Base-by-base conservation (phyloP, 2,113 vertebrate species). In the Nerophis ophidion region DNA sequence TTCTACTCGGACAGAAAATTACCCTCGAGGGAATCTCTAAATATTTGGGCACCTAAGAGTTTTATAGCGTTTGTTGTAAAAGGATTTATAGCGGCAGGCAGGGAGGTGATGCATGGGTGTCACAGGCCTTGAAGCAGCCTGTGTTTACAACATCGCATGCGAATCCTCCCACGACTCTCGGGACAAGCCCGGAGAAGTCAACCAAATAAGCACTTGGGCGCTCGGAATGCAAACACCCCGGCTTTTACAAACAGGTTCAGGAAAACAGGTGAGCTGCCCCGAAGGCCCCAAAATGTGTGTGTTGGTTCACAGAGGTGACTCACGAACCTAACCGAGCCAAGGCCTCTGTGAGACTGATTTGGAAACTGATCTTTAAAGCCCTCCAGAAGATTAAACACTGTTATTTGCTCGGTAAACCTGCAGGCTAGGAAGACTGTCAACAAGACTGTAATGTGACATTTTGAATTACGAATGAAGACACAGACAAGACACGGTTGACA, bases 21-120 rank as follows among this genome's bases (percentile, higher is more conserved):
- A 86, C 74, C 80, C 87, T 86, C 79, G 57, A 80, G 82, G 84
- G 85, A 60, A 60, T 86, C 83, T 84, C 86, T 89, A 91, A 91
- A 91, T 91, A 91, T 91, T 90, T 90, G 89, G 86, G 79, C 82
- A 84, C 84, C 82, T 77, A 86, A 87, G 87, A 87, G 84, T 81
- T 91, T 88, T 88, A 87, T 89, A 77, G 87, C 89, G 88, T 89
- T 89, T 90, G 85, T 89, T 87, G 84, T 91, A 85, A 90, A 89
- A 87, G 82, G 88, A 90, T 90, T 90, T 90, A 90, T 87, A 75
- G 76, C 72, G 64, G 76, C 78, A 66, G 64, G 65, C 78, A 66
- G 64, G 65, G 75, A 86, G 81, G 81, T 78, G 48, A 81, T 79
- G 85, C 81, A 80, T 83, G 80, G 77, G 82, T 79, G 70, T 82